Conservation (phyloP, 2,888 invertebrate genomes). For the Athalia cordata region DNA sequence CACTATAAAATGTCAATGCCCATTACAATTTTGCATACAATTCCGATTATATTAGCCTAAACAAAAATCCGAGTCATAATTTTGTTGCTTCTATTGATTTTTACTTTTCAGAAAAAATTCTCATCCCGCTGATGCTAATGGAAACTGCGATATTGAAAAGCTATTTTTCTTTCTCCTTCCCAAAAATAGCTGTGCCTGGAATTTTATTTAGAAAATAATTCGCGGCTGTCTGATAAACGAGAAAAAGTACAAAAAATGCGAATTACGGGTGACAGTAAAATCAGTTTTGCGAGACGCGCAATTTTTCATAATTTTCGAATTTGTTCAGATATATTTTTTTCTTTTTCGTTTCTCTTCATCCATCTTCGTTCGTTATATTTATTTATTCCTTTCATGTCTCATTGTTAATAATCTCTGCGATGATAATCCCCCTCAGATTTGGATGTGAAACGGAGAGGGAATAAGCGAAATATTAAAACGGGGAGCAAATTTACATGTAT, state of each 20-base stretch:
- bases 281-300: conserved; percentile 22
- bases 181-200: no score
- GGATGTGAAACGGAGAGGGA: conserved; percentile 9
- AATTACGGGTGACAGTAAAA: conserved; percentile 12
- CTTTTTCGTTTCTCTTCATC: background rate
- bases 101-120: no score
- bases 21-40: background rate
- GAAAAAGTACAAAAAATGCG: no score
- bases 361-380: background rate
- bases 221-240: no score
- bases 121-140: no score
- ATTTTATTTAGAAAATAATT: no score
- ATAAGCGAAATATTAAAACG: conserved; percentile 20
- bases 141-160: no score
- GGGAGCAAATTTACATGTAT: background rate
- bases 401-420: conserved; percentile 7
- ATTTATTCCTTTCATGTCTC: background rate
- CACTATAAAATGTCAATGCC: background rate
- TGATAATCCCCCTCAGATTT: conserved; percentile 15
- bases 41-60: no score
- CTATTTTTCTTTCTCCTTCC: no score
- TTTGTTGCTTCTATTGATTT: no score
- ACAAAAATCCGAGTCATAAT: no score
- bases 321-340: background rate
- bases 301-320: background rate